phyloP scores from a whole-genome alignment of 2,113 vertebrate species.

The Dipodomys stephensi region DNA sequence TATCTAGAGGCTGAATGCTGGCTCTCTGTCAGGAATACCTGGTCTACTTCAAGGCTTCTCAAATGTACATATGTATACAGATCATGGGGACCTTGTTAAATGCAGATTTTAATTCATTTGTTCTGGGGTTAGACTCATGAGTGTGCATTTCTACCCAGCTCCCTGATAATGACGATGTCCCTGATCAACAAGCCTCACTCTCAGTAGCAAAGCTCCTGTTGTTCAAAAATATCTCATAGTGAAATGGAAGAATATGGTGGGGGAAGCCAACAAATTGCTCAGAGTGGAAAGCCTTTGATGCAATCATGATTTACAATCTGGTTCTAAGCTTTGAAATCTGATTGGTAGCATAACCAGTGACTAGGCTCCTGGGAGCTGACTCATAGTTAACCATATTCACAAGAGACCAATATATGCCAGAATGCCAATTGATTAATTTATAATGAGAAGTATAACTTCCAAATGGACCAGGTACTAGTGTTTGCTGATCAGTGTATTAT shows the following conservation, averaged over 20 bases:
- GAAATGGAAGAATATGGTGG: not conserved
- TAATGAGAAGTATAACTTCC: constrained; percentile 78
- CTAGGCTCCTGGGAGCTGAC: constrained; percentile 59
- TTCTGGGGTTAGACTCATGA: not conserved
- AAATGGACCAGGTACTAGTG: constrained; percentile 71
- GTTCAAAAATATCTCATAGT: constrained; percentile 24
- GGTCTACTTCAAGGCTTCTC: constrained; percentile 19
- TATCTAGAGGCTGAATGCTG: not conserved
- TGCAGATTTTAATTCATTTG: constrained; percentile 33
- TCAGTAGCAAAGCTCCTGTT: constrained; percentile 11
- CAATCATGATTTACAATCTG: constrained; percentile 42
- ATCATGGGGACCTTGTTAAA: constrained; percentile 27
- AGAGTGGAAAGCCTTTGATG: constrained; percentile 53
- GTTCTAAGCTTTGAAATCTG: constrained; percentile 66
- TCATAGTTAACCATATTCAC: constrained; percentile 75
- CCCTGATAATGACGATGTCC: not conserved
- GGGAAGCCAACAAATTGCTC: constrained; percentile 28
- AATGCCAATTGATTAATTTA: constrained; percentile 79
- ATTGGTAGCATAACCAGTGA: constrained; percentile 62
- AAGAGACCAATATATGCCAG: constrained; percentile 69
- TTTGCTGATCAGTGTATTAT: constrained; percentile 70
- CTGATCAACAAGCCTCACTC: not conserved
- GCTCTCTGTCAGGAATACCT: not conserved
- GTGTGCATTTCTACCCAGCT: constrained; percentile 27
- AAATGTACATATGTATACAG: not conserved